phyloP scores from a whole-genome alignment of 1,140 invertebrate species.

The Eubasilissa regina region DNA sequence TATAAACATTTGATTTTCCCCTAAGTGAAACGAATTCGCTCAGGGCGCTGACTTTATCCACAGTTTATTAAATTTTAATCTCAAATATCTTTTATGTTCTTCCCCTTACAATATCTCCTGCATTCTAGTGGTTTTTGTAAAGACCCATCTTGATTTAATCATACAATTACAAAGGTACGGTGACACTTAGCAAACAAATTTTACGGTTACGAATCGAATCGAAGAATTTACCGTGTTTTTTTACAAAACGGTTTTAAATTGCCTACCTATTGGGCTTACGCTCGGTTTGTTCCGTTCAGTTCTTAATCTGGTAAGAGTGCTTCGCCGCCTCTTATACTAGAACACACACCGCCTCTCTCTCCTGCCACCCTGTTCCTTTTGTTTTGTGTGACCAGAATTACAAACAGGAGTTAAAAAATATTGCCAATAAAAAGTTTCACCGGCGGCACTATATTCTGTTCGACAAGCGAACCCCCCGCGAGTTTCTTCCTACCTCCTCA shows the following conservation, averaged over 20 bases:
- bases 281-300: not conserved
- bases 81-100: not conserved
- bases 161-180: conserved; percentile 8
- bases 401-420: conserved; percentile 61
- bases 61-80: conserved; percentile 24
- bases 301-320: conserved; percentile 46
- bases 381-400: conserved; percentile 61
- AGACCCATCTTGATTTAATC: conserved; percentile 8
- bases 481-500: not conserved
- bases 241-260: not conserved
- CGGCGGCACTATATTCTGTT: conserved; percentile 60
- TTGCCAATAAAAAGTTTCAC: conserved; percentile 62
- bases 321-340: conserved; percentile 15
- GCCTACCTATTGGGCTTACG: not conserved
- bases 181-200: conserved; percentile 2
- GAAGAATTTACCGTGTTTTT: not conserved
- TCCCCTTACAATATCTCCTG: conserved; percentile 7
- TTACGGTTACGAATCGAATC: not conserved
- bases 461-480: conserved; percentile 56
- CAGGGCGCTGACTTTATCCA: not conserved
- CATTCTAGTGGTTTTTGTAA: not conserved
- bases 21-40: conserved; percentile 3
- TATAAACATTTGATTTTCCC: conserved; percentile 7
- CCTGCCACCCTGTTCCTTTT: conserved; percentile 55
- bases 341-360: conserved; percentile 27